Evolutionary conservation across 2,888 invertebrate species (phyloP).

Genomic region (Disparrhopalites patrizii): DNA sequence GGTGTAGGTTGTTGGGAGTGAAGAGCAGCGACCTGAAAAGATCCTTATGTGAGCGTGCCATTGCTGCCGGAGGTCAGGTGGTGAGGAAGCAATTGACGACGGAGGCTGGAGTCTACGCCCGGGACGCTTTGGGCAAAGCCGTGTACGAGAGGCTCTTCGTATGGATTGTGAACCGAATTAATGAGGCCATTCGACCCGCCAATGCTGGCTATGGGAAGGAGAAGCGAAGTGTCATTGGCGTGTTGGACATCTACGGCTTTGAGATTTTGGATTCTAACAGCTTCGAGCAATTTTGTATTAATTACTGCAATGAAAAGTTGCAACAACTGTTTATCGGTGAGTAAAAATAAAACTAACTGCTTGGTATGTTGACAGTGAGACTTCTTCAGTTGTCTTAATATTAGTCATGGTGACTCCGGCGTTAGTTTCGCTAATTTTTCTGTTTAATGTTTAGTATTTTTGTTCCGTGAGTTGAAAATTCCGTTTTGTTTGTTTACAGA

Average conservation of each 20-base stretch:
- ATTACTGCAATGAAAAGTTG: conserved; percentile 97
- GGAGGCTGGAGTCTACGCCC: conserved; percentile 63
- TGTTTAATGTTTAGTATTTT: too few species aligned
- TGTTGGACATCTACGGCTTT: conserved; percentile 97
- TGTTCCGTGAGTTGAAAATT: too few species aligned
- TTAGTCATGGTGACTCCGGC: too few species aligned
- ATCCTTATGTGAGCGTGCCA: conserved; percentile 79
- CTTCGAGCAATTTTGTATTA: conserved; percentile 98
- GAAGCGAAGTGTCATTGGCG: conserved; percentile 77
- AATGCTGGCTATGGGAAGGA: conserved; percentile 61
- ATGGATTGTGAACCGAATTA: conserved; percentile 68
- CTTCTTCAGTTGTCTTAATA: too few species aligned
- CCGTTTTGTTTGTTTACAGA: conserved; percentile 65
- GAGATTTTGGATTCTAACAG: conserved; percentile 96
- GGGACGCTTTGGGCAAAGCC: conserved; percentile 65
- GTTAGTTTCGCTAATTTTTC: too few species aligned
- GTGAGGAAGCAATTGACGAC: conserved; percentile 86
- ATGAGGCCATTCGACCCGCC: conserved; percentile 72
- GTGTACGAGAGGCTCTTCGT: conserved; percentile 64
- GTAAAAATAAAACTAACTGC: too few species aligned
- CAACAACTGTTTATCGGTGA: conserved; percentile 94
- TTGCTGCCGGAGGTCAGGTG: conserved; percentile 88
- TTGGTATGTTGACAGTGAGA: too few species aligned
- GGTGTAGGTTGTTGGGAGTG: conserved; percentile 61
- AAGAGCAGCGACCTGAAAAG: conserved; percentile 64